Evolutionary conservation across 2,888 invertebrate genomes (phyloP).

Genomic region (Nemoura dubitans): DNA sequence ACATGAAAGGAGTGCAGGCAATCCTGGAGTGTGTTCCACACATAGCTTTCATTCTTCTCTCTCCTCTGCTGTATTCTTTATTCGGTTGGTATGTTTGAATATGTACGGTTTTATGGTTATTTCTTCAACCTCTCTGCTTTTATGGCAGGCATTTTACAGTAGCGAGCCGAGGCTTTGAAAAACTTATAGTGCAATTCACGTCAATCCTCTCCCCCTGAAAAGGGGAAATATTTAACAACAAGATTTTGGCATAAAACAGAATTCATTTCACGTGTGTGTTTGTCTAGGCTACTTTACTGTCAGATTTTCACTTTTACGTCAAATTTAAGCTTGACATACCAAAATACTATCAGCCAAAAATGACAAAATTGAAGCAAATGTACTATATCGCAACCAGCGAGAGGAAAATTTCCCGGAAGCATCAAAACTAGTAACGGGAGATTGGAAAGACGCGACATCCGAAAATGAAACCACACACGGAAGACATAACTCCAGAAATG

Average conservation of each 20-base stretch:
- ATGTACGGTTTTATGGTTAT: constrained; percentile 29
- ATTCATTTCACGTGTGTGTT: constrained; percentile 7
- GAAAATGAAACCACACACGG: too few species aligned
- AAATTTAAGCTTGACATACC: background rate
- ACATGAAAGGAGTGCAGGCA: background rate
- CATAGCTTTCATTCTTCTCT: background rate
- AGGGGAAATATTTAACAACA: background rate
- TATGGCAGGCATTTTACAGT: constrained; percentile 21
- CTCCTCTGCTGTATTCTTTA: background rate
- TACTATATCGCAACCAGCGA: background rate
- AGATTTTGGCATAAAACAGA: background rate
- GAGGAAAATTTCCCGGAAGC: too few species aligned
- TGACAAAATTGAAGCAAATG: background rate
- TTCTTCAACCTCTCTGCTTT: constrained; percentile 30
- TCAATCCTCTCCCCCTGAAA: background rate
- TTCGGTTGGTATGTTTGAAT: constrained; percentile 20
- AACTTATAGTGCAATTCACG: background rate
- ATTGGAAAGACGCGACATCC: too few species aligned
- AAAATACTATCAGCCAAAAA: background rate
- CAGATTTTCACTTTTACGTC: background rate
- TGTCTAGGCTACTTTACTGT: background rate
- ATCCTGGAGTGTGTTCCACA: background rate
- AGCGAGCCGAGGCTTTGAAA: background rate
- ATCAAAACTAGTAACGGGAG: too few species aligned
- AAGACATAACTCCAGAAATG: too few species aligned